Percentiles rank a stretch among this genome's conserved stretches.
These are phyloP conservation scores for Campodea augens DNA, from an alignment of 1,140 invertebrate species.

Conservation along the genomic window DNA sequence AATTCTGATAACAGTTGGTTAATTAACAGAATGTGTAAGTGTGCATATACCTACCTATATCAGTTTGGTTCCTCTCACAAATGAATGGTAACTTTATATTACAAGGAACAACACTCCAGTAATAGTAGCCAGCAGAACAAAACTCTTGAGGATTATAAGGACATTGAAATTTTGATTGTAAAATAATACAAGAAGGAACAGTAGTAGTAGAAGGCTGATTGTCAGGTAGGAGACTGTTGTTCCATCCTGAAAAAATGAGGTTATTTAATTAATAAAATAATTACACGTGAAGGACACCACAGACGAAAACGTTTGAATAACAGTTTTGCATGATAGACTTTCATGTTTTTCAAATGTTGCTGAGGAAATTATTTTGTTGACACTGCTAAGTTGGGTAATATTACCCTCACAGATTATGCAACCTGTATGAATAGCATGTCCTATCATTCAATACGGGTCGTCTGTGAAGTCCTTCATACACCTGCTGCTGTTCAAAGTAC, in stretches of 20 bases:
- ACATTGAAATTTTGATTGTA: not conserved
- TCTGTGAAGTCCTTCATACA: not conserved
- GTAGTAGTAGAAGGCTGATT: not conserved
- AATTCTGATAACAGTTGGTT: too few relatives aligned
- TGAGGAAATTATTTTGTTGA: too few relatives aligned
- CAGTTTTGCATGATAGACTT: too few relatives aligned
- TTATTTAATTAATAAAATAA: too few relatives aligned
- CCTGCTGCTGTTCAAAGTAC: too few relatives aligned
- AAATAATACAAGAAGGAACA: not conserved
- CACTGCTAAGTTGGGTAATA: too few relatives aligned
- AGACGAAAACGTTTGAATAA: too few relatives aligned
- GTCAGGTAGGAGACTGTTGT: not conserved
- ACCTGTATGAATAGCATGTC: not conserved
- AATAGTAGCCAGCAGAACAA: constrained; percentile 31
- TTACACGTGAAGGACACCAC: too few relatives aligned
- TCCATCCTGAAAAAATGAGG: not conserved
- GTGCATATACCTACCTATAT: constrained; percentile 24
- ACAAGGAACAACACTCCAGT: constrained; percentile 32
- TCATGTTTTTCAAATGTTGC: too few relatives aligned
- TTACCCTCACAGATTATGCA: not conserved
- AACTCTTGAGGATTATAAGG: constrained; percentile 1
- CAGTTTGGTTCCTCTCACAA: constrained; percentile 28
- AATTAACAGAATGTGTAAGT: not conserved
- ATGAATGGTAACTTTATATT: constrained; percentile 26
- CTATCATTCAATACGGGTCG: not conserved